Evolutionary conservation across 1,140 invertebrate genomes (phyloP).

Genomic region (Pachyrhynchus sulphureomaculatus): DNA sequence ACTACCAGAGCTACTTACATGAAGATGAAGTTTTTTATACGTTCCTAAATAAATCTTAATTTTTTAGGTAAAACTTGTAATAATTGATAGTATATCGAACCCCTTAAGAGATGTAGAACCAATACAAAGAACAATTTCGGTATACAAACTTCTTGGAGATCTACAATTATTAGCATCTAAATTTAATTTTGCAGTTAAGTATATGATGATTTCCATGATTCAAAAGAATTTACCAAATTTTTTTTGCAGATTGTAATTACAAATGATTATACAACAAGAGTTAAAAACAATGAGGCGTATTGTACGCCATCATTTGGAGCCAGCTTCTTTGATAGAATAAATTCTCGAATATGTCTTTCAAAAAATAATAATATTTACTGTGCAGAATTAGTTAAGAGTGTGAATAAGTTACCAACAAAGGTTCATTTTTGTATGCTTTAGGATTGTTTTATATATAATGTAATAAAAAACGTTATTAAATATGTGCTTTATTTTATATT

Average conservation of each 20-base stretch:
- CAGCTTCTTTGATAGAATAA: constrained; percentile 38
- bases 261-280: constrained; percentile 57
- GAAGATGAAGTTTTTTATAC: too few relatives aligned
- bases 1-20: too few relatives aligned
- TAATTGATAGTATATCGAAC: constrained; percentile 44
- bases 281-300: constrained; percentile 46
- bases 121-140: constrained; percentile 30
- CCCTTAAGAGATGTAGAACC: constrained; percentile 34
- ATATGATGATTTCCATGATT: too few relatives aligned
- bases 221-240: background rate
- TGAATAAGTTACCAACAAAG: background rate
- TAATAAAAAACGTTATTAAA: background rate
- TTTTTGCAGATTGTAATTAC: constrained; percentile 54
- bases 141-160: constrained; percentile 37
- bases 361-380: constrained; percentile 8
- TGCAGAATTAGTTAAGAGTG: constrained; percentile 31
- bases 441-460: background rate
- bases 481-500: constrained; percentile 4
- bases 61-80: constrained; percentile 39
- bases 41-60: too few relatives aligned
- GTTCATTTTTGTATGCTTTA: constrained; percentile 6
- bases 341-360: constrained; percentile 34
- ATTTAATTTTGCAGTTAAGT: constrained; percentile 41
- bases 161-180: constrained; percentile 36
- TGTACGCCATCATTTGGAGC: constrained; percentile 36